These are phyloP conservation scores for Ctenopoma multispine DNA, from an alignment of 2,797 vertebrate species.

Conservation along the genomic window DNA sequence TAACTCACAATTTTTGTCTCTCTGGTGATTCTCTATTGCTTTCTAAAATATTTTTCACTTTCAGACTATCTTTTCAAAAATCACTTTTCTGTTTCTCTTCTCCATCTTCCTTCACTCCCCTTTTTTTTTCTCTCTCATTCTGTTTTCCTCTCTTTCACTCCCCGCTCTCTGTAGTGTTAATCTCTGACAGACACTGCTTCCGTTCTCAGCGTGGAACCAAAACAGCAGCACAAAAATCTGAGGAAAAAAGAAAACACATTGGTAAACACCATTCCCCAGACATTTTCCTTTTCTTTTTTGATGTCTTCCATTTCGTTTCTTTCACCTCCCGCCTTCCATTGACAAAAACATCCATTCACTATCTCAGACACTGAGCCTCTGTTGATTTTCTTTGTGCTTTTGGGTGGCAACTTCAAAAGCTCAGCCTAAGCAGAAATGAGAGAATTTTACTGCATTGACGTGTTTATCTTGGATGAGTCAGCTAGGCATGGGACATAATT, in stretches of 20 bases:
- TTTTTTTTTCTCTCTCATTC: constrained; percentile 4
- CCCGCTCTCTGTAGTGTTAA: constrained; percentile 67
- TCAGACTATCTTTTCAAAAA: constrained; percentile 36
- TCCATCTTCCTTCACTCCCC: constrained; percentile 29
- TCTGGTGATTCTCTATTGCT: constrained; percentile 11
- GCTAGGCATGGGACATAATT: constrained; percentile 37
- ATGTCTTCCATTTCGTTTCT: constrained; percentile 63
- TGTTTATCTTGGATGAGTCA: constrained; percentile 60
- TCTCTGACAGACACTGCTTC: constrained; percentile 77
- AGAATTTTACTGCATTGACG: constrained; percentile 47
- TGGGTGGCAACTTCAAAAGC: constrained; percentile 63
- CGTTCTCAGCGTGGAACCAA: constrained; percentile 62
- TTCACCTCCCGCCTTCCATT: constrained; percentile 65
- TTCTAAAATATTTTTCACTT: constrained; percentile 33
- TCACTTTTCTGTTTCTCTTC: constrained; percentile 57
- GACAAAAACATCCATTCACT: constrained; percentile 61
- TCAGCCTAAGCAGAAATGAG: constrained; percentile 26
- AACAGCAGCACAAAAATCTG: constrained; percentile 61
- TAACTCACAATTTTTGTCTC: constrained; percentile 8
- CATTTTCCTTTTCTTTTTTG: constrained; percentile 50
- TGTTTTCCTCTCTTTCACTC: constrained; percentile 3
- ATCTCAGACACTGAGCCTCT: constrained; percentile 40
- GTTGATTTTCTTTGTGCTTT: constrained; percentile 49
- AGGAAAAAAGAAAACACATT: constrained; percentile 38
- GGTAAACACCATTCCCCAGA: constrained; percentile 70